Evolutionary conservation across 1,140 invertebrate species (phyloP).

Genomic region (Drosophila sucinea): DNA sequence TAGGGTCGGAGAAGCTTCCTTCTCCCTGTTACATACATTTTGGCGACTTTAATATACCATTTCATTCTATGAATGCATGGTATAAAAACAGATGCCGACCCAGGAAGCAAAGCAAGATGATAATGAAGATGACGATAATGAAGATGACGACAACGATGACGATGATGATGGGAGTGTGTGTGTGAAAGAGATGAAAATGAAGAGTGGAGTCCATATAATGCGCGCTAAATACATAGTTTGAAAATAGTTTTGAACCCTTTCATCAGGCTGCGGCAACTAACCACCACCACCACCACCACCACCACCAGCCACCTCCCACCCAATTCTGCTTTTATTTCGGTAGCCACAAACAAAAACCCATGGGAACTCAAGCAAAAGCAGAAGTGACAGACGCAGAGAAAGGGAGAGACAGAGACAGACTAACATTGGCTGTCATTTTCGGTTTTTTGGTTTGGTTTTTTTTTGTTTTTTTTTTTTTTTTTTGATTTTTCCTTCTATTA

Average conservation of each 20-base stretch:
- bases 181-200: not conserved
- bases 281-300: conserved; percentile 26
- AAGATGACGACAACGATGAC: not conserved
- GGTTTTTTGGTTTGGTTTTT: conserved; percentile 49
- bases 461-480: conserved; percentile 65
- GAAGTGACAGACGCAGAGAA: conserved; percentile 40
- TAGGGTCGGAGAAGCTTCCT: too few species aligned
- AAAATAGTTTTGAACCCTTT: conserved; percentile 81
- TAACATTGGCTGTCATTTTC: conserved; percentile 64
- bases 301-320: not conserved
- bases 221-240: conserved; percentile 80
- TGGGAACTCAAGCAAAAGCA: conserved; percentile 74
- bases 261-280: conserved; percentile 45
- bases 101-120: conserved; percentile 30
- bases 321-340: conserved; percentile 4
- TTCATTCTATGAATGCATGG: too few species aligned
- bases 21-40: too few species aligned
- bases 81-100: conserved; percentile 64
- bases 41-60: too few species aligned
- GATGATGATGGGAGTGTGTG: not conserved
- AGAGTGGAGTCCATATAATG: conserved; percentile 53
- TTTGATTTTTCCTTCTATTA: conserved; percentile 30
- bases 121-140: conserved; percentile 42
- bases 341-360: conserved; percentile 68
- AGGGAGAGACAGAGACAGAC: not conserved